These are phyloP conservation scores for Ptyas mucosa DNA, from an alignment of 2,113 vertebrate genomes.

Conservation along the genomic window DNA sequence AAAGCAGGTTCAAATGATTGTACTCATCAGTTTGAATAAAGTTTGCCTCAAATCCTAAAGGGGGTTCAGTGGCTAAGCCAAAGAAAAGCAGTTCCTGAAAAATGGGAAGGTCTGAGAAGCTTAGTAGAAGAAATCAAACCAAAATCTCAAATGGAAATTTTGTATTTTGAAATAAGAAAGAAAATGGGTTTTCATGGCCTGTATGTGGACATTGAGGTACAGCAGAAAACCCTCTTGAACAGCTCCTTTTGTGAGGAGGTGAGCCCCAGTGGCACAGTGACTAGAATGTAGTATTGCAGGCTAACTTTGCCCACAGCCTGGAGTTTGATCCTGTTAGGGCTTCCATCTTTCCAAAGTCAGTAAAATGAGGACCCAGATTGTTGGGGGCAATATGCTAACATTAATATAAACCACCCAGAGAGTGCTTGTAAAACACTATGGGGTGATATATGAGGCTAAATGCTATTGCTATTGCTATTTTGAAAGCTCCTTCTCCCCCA, in stretches of 20 bases:
- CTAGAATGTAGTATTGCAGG: not conserved
- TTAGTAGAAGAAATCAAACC: too few relatives aligned
- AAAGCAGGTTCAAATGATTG: not conserved
- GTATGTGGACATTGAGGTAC: not conserved
- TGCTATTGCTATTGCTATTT: too few relatives aligned
- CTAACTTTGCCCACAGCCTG: not conserved
- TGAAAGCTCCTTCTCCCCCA: not conserved
- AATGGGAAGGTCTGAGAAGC: not conserved
- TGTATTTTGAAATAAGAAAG: too few relatives aligned
- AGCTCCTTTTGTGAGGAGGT: not conserved
- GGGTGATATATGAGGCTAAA: too few relatives aligned
- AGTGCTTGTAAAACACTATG: too few relatives aligned
- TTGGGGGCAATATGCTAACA: too few relatives aligned
- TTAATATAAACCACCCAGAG: too few relatives aligned
- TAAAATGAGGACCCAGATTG: too few relatives aligned
- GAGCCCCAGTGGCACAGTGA: not conserved
- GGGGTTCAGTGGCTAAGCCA: not conserved
- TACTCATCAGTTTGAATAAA: not conserved
- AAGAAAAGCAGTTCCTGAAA: not conserved
- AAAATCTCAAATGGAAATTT: too few relatives aligned
- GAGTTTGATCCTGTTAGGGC: not conserved
- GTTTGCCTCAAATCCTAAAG: not conserved
- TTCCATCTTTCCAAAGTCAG: not conserved
- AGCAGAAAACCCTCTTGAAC: not conserved
- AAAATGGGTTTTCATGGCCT: not conserved